Base-by-base conservation (phyloP, 2,113 vertebrate genomes). In the Dissostichus mawsoni region DNA sequence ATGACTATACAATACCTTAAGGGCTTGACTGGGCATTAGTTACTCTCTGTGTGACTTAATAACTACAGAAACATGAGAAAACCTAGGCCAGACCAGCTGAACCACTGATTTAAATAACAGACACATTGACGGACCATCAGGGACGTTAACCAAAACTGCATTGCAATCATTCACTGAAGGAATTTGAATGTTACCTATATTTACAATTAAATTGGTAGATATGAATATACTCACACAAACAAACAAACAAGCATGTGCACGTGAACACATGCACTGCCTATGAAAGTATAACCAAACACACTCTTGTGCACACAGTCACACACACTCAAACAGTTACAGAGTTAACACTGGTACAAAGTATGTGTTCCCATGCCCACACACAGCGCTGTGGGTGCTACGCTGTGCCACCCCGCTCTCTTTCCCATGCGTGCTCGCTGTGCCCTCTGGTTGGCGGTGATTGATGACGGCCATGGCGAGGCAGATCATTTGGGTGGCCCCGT, bases 401-500 rank as follows among this genome's bases (percentile, higher is more conserved):
- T 47, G 85, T 90, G 91, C 92, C 90, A 91, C 86, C 89, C 78
- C 76, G 75, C 87, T 83, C 86, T 86, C 82, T 87, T 86, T 87
- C 88, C 89, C 78, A 81, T 78, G 87, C 89, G 45, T 91, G 90
- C 89, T 89, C 53, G 89, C 88, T 87, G 87, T 94, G 92, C 94
- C 94, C 94, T 93, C 94, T 95, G 93, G 94, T 94, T 95, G 92
- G 80, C 77, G 82, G 82, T 95, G 95, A 95, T 95, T 94, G 94
- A 95, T 95, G 95, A 94, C 70, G 87, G 84, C 89, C 92, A 92
- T 88, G 87, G 91, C 69, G 82, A 94, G 90, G 93, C 93, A 94
- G 92, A 95, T 95, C 93, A 95, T 95, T 94, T 94, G 94, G 94
- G 94, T 94, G 95, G 91, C 94, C 93, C 94, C 91, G 81, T 94